Evolutionary conservation across 2,888 invertebrate genomes (phyloP).

Genomic region (Silvanus unidentatus): DNA sequence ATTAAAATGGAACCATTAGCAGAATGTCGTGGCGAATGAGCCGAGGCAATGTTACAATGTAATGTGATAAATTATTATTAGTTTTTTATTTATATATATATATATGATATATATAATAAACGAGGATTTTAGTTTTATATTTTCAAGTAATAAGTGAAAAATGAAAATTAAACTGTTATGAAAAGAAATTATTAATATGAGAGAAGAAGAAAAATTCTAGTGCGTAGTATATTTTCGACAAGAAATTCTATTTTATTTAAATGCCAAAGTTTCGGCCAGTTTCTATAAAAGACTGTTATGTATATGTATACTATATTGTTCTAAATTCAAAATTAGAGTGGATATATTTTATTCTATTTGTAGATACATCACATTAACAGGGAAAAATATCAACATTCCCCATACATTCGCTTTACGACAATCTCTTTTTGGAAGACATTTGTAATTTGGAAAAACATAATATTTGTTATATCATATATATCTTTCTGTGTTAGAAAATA

Average conservation of each 20-base stretch:
- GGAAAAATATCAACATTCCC: constrained; percentile 38
- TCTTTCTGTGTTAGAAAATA: neutral
- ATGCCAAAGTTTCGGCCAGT: constrained; percentile 60
- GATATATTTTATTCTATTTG: constrained; percentile 34
- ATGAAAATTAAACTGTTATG: constrained; percentile 1
- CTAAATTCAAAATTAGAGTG: constrained; percentile 46
- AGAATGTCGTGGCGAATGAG: constrained; percentile 60
- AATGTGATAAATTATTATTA: constrained; percentile 47
- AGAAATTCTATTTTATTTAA: constrained; percentile 28
- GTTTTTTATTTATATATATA: constrained; percentile 30
- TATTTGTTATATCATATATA: constrained; percentile 2
- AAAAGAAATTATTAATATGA: neutral
- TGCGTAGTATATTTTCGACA: constrained; percentile 42
- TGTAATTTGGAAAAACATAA: constrained; percentile 11
- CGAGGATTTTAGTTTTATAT: neutral
- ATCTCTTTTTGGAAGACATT: constrained; percentile 28
- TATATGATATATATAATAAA: neutral
- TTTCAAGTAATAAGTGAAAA: neutral
- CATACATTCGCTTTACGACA: constrained; percentile 39
- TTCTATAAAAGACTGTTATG: constrained; percentile 62
- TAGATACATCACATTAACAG: constrained; percentile 31
- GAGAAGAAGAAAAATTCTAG: constrained; percentile 36
- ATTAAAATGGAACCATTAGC: constrained; percentile 69
- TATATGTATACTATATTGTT: constrained; percentile 54
- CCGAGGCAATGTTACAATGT: constrained; percentile 46